A percentile compares a stretch with the other conserved stretches of the same genome.
Evolutionary conservation across 2,888 invertebrate genomes (phyloP).

Genomic region (Mesoligia furuncula): DNA sequence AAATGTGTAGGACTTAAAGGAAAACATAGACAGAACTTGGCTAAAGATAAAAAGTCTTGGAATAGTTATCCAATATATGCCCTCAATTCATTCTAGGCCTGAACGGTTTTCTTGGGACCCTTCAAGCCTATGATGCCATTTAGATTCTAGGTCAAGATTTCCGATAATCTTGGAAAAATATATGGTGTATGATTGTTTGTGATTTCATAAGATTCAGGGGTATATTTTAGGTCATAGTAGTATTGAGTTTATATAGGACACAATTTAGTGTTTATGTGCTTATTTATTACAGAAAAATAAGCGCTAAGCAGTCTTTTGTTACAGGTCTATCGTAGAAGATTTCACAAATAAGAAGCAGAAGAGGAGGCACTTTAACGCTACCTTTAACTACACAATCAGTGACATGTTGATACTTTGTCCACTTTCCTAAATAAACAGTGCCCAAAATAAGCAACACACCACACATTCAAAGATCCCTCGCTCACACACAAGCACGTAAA

Average conservation of each 20-base stretch:
- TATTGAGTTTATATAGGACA: neutral
- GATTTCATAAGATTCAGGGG: constrained; percentile 6
- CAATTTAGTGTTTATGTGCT: neutral
- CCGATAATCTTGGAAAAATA: constrained; percentile 23
- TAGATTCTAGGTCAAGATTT: constrained; percentile 43
- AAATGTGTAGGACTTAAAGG: constrained; percentile 5
- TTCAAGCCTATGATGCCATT: constrained; percentile 13
- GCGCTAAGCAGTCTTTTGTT: neutral
- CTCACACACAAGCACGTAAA: constrained; percentile 11
- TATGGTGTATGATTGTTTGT: neutral
- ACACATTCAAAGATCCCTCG: constrained; percentile 18
- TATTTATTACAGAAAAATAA: neutral
- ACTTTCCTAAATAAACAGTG: constrained; percentile 30
- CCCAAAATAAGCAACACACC: constrained; percentile 16
- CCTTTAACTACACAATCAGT: constrained; percentile 12
- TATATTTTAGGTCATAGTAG: neutral
- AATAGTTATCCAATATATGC: constrained; percentile 14
- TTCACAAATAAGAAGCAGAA: neutral
- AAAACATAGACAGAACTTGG: constrained; percentile 23
- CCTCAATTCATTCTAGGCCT: too few relatives aligned
- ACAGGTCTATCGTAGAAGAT: neutral
- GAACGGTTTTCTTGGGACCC: neutral
- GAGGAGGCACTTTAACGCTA: neutral
- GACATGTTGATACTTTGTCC: constrained; percentile 19
- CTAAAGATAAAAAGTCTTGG: constrained; percentile 19